phyloP scores from a whole-genome alignment of 2,797 vertebrate genomes.

The Ctenosaura bakeri region DNA sequence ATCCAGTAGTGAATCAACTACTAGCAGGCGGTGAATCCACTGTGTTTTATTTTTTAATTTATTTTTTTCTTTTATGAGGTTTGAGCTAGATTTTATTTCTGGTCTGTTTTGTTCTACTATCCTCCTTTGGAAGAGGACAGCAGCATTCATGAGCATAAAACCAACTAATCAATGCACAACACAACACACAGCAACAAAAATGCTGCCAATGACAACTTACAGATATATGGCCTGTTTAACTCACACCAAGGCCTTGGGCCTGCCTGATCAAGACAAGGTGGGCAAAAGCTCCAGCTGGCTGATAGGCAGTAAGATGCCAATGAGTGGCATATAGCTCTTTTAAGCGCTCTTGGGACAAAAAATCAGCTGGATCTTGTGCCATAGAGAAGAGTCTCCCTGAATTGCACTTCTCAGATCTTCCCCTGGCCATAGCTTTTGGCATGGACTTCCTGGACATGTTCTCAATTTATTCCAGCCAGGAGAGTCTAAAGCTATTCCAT shows the following conservation, averaged over 20 bases:
- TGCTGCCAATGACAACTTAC: constrained; percentile 20
- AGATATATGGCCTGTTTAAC: constrained; percentile 19
- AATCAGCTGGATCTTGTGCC: background rate
- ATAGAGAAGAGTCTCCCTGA: background rate
- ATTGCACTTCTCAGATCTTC: background rate
- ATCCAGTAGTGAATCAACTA: too few species aligned
- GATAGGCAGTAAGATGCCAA: background rate
- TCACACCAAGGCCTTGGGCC: background rate
- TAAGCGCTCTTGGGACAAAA: background rate
- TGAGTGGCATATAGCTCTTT: background rate
- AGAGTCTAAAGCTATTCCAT: background rate
- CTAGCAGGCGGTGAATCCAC: too few species aligned
- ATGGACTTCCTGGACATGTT: background rate
- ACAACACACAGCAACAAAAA: constrained; percentile 22
- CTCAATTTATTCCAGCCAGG: background rate
- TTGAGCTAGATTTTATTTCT: constrained; percentile 49
- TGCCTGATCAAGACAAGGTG: background rate
- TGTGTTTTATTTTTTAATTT: too few species aligned
- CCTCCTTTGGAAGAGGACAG: constrained; percentile 22
- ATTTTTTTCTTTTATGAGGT: background rate
- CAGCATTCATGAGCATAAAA: constrained; percentile 13
- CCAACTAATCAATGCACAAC: constrained; percentile 45
- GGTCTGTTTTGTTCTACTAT: constrained; percentile 15
- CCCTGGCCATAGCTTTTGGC: background rate
- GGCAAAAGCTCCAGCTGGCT: background rate